A percentile compares a stretch with the other conserved stretches of the same genome.
These are phyloP conservation scores for Vulpes vulpes DNA, from an alignment of 2,113 vertebrate genomes.

Conservation along the genomic window DNA sequence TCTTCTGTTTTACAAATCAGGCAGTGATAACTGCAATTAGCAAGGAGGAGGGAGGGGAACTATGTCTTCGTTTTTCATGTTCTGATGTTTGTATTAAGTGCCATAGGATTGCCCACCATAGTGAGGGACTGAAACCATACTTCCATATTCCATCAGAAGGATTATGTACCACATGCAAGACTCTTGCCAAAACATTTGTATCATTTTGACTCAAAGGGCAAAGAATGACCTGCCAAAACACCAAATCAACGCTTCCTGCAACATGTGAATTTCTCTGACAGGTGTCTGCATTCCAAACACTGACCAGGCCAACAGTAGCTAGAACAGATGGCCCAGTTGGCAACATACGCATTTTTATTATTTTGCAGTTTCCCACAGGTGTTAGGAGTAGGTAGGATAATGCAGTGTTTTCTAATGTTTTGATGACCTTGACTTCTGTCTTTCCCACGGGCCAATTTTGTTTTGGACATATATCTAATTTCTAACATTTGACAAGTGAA, in stretches of 20 bases:
- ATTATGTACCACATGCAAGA: background rate
- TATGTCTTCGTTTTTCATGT: background rate
- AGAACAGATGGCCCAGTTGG: slow-evolving; percentile 64
- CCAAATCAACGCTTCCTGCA: slow-evolving; percentile 48
- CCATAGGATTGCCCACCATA: background rate
- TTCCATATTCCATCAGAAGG: background rate
- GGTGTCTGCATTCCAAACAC: slow-evolving; percentile 48
- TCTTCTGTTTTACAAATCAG: slow-evolving; percentile 16
- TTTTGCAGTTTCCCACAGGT: slow-evolving; percentile 61
- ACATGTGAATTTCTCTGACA: slow-evolving; percentile 60
- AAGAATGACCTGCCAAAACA: slow-evolving; percentile 55
- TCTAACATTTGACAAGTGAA: slow-evolving; percentile 71
- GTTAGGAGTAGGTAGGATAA: slow-evolving; percentile 28
- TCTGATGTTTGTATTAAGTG: background rate
- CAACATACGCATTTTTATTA: slow-evolving; percentile 56
- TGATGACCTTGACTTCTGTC: slow-evolving; percentile 64
- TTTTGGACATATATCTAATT: slow-evolving; percentile 56
- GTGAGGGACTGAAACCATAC: background rate
- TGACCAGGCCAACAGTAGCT: slow-evolving; percentile 47
- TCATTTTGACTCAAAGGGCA: slow-evolving; percentile 54
- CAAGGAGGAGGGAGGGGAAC: background rate
- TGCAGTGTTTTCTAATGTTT: slow-evolving; percentile 53
- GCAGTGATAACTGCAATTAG: background rate
- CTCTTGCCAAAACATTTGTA: slow-evolving; percentile 47
- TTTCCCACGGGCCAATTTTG: slow-evolving; percentile 67